Conservation (phyloP, 2,888 invertebrate species). For the Antheraea assamensis region DNA sequence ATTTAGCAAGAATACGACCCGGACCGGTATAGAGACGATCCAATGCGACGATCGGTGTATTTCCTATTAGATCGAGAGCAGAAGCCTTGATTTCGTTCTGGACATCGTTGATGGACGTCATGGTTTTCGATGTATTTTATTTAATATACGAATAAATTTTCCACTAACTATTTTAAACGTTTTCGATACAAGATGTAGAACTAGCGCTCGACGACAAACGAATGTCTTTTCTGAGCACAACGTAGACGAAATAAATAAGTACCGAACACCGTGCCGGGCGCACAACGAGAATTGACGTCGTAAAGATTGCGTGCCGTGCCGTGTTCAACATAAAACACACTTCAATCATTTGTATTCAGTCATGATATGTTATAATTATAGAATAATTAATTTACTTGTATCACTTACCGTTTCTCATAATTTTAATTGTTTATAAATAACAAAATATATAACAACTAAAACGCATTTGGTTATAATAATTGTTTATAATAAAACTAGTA, state of each 20-base stretch:
- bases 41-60: conserved; percentile 73
- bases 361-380: neutral
- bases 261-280: conserved; percentile 2
- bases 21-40: conserved; percentile 70
- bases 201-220: neutral
- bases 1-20: conserved; percentile 71
- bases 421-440: neutral
- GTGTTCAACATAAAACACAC: neutral
- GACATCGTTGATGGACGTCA: conserved; percentile 43
- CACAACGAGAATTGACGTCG: conserved; percentile 1
- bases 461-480: neutral
- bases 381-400: neutral
- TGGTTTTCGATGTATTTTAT: conserved; percentile 29
- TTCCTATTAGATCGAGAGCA: conserved; percentile 72
- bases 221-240: neutral
- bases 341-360: neutral
- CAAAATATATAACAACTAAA: neutral
- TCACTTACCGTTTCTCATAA: neutral
- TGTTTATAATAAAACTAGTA: neutral
- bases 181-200: conserved; percentile 4
- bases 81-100: conserved; percentile 67
- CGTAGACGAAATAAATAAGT: neutral
- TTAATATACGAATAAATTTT: conserved; percentile 32
- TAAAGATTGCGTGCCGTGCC: neutral
- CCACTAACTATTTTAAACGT: conserved; percentile 33